Evolutionary conservation across 2,888 invertebrate species (phyloP).

Genomic region (Campoletis raptor): DNA sequence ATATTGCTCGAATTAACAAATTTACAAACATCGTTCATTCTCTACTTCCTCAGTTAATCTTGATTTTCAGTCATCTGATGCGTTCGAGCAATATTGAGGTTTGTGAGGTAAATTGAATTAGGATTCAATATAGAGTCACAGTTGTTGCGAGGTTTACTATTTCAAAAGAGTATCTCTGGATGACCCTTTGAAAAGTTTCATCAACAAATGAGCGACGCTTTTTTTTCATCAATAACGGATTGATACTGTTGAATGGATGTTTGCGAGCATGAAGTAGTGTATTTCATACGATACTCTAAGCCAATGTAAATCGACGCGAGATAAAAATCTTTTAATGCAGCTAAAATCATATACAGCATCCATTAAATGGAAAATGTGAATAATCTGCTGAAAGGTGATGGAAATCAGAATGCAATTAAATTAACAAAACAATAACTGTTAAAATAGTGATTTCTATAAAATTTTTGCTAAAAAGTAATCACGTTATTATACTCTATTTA

Average conservation of each 20-base stretch:
- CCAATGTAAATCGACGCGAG: background rate
- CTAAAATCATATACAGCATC: background rate
- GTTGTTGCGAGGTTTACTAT: background rate
- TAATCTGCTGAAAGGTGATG: background rate
- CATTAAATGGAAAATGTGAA: background rate
- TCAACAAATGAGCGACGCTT: background rate
- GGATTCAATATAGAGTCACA: background rate
- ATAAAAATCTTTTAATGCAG: background rate
- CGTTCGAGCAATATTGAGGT: background rate
- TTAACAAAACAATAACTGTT: background rate
- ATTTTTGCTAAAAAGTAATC: too few relatives aligned
- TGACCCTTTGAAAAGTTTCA: background rate
- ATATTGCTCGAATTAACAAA: background rate
- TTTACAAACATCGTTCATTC: background rate
- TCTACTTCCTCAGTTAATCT: background rate
- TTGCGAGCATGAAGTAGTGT: background rate
- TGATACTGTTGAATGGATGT: background rate
- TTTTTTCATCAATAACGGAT: background rate
- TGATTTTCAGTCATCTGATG: background rate
- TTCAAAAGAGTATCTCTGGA: background rate
- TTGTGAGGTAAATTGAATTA: background rate
- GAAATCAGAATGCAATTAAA: background rate
- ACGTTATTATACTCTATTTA: too few relatives aligned
- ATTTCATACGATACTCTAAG: background rate
- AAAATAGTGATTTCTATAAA: too few relatives aligned